A percentile compares a stretch with the other conserved stretches of the same genome.
Evolutionary conservation across 2,113 vertebrate genomes (phyloP).

Genomic region (Forbesichthys papilliferus): DNA sequence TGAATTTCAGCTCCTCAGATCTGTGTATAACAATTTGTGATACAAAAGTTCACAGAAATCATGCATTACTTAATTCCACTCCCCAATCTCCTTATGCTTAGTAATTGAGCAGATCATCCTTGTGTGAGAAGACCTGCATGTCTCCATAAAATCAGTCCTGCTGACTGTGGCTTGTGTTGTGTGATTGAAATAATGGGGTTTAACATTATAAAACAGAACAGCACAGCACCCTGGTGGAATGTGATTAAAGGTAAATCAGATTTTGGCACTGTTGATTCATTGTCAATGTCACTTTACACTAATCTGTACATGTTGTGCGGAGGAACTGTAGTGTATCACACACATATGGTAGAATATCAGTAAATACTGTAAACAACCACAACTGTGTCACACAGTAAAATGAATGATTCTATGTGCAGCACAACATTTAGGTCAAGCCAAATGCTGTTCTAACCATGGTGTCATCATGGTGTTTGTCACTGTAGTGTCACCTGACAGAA

Average conservation of each 20-base stretch:
- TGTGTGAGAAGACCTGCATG: not conserved
- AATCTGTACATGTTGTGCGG: slow-evolving; percentile 14
- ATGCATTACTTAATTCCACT: not conserved
- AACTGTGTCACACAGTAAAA: too few relatives aligned
- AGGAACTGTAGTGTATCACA: slow-evolving; percentile 8
- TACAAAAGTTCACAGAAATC: not conserved
- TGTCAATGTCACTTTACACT: slow-evolving; percentile 53
- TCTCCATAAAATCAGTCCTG: not conserved
- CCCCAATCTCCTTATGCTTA: slow-evolving; percentile 10
- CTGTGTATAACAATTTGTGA: too few relatives aligned
- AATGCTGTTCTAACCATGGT: too few relatives aligned
- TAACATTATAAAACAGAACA: slow-evolving; percentile 18
- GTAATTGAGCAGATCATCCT: not conserved
- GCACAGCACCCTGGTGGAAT: slow-evolving; percentile 57
- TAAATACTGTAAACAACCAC: too few relatives aligned
- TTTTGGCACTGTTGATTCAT: slow-evolving; percentile 58
- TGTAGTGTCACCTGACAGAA: too few relatives aligned
- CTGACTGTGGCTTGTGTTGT: slow-evolving; percentile 28
- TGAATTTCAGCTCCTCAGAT: too few relatives aligned
- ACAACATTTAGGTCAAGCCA: too few relatives aligned
- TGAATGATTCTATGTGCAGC: too few relatives aligned
- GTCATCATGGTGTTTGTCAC: too few relatives aligned
- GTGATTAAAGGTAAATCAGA: slow-evolving; percentile 58
- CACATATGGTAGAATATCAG: not conserved
- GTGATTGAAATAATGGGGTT: slow-evolving; percentile 34